Conservation (phyloP, 2,113 vertebrate genomes). For the Hydrolagus affinis region DNA sequence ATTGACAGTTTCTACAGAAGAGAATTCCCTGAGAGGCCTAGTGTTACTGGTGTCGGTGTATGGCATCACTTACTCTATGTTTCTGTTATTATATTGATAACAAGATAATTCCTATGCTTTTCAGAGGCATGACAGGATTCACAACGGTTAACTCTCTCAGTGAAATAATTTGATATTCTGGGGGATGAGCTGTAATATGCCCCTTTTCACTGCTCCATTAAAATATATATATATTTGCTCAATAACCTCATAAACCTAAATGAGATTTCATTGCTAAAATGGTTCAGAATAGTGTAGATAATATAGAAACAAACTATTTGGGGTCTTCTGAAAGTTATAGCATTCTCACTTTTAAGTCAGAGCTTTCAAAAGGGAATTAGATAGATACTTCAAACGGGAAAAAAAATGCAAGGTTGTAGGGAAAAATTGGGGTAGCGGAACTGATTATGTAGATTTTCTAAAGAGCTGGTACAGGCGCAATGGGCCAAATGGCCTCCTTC, state of each 20-base stretch:
- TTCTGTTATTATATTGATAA: constrained; percentile 83
- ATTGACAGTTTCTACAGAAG: constrained; percentile 69
- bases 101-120: constrained; percentile 73
- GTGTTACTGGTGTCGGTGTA: constrained; percentile 69
- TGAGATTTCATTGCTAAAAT: background rate
- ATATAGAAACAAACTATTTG: too few relatives aligned
- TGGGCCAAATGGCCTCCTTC: too few relatives aligned
- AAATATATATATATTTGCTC: constrained; percentile 40
- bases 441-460: too few relatives aligned
- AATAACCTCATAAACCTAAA: background rate
- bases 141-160: constrained; percentile 62
- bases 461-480: too few relatives aligned
- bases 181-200: constrained; percentile 59
- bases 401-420: too few relatives aligned
- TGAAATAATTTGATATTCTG: constrained; percentile 57
- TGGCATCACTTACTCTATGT: constrained; percentile 70
- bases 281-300: too few relatives aligned
- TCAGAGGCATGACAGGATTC: constrained; percentile 63
- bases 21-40: constrained; percentile 80
- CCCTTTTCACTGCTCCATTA: constrained; percentile 44
- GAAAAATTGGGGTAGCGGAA: too few relatives aligned
- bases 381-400: too few relatives aligned
- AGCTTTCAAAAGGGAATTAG: too few relatives aligned
- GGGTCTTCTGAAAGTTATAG: too few relatives aligned
- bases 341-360: too few relatives aligned